These are phyloP conservation scores for Lordiphosa mommai DNA, from an alignment of 1,140 invertebrate species.

Conservation along the genomic window DNA sequence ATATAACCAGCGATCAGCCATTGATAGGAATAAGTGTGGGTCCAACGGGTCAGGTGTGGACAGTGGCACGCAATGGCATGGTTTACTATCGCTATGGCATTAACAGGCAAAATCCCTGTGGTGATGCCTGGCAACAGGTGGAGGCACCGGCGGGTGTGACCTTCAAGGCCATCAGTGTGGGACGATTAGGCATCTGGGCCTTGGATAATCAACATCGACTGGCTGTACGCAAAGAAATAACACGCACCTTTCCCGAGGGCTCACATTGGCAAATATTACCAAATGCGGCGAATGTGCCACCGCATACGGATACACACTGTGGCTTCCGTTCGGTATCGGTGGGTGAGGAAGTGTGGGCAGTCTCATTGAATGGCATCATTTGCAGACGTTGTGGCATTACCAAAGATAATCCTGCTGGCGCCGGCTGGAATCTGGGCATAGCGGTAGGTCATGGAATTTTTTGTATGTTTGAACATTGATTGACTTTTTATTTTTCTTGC, in stretches of 20 bases:
- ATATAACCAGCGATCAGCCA: constrained; percentile 88
- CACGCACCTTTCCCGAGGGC: constrained; percentile 86
- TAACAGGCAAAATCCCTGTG: constrained; percentile 83
- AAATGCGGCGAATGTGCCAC: constrained; percentile 82
- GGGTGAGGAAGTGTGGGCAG: constrained; percentile 86
- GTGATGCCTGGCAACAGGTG: constrained; percentile 80
- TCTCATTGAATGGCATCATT: constrained; percentile 86
- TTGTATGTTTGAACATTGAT: neutral
- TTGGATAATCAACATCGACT: constrained; percentile 84
- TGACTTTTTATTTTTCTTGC: constrained; percentile 16
- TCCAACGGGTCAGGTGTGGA: constrained; percentile 88
- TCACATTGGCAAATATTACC: constrained; percentile 85
- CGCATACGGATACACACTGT: constrained; percentile 81
- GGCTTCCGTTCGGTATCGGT: constrained; percentile 86
- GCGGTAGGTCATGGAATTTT: constrained; percentile 81
- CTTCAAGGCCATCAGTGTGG: constrained; percentile 89
- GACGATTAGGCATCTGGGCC: constrained; percentile 86
- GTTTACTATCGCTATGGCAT: constrained; percentile 89
- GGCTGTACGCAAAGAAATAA: constrained; percentile 85
- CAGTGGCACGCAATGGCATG: constrained; percentile 90
- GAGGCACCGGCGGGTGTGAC: constrained; percentile 81
- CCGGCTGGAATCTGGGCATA: constrained; percentile 87
- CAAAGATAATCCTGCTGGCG: constrained; percentile 85
- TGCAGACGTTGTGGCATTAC: constrained; percentile 87
- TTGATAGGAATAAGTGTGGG: constrained; percentile 87